Evolutionary conservation across 2,797 vertebrate genomes (phyloP), one percentile per base, ranked within the genome.

Genomic region (Halcyon leucocephala): DNA sequence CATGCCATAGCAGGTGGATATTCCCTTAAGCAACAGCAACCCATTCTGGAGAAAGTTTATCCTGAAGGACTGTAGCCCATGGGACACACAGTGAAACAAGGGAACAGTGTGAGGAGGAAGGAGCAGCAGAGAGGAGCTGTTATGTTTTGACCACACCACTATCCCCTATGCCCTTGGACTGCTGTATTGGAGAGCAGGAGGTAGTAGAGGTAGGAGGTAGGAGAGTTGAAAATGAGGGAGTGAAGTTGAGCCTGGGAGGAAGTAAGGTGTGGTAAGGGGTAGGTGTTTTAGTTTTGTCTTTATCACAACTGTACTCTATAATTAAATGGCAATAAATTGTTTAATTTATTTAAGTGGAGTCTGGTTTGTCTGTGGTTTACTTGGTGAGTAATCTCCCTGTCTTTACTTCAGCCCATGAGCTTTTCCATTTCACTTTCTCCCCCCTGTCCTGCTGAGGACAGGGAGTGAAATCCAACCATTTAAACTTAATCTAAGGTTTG

Each of bases 241-340:
- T 48, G 0, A 71, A 60, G 5, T 4, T 42, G 16, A 67, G 31
- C 31, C 35, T 69, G 14, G 26, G 25, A 84, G 66, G 67, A 46
- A 31, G 10, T 60, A 15, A 2, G 1, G 25, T 42, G 3, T 31
- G 5, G 4, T 5, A 2, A 3, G 9, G 7, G 2, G 1, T 67
- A 85, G 6, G 6, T 46, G 4, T 14, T 89, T 69, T n/a, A 82
- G 6, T 18, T 82, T 85, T 58, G 19, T 71, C 13, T 70, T 76
- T 58, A 24, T 89, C n/a, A 46, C 1, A 6, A n/a, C 48, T 2
- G 3, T 64, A 29, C 3, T 78, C 8, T 58, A 9, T 60, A 76
- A 76, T 62, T 46, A 79, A 33, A 26, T 48, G 9, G 1, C 10
- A 49, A 55, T 60, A n/a, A 33, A 18, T 51, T 46, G 25, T 15